Evolutionary conservation across 2,888 invertebrate species (phyloP).

Genomic region (Norana najaformis): DNA sequence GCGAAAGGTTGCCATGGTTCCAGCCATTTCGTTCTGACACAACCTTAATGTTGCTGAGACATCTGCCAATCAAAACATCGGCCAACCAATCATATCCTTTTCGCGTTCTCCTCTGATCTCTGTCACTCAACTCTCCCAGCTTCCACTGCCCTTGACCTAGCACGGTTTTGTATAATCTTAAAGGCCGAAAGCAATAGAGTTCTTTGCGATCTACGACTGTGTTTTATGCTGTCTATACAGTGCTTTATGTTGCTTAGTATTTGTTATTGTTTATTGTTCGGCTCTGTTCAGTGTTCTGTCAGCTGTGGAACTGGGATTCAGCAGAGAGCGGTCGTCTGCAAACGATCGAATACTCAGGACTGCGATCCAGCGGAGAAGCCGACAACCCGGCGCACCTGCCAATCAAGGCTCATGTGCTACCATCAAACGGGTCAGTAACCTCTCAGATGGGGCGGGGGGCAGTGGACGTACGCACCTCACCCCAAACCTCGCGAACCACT

Average conservation of each 20-base stretch:
- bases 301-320: slow-evolving; percentile 14
- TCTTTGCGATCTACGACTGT: not conserved
- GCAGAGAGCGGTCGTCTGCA: slow-evolving; percentile 21
- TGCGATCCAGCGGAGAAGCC: not conserved
- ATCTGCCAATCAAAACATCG: not conserved
- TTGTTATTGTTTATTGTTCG: not conserved
- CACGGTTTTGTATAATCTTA: not conserved
- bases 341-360: not conserved
- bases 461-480: not conserved
- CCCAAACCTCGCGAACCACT: not conserved
- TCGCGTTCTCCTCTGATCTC: not conserved
- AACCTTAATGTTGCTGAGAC: not conserved
- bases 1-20: not conserved
- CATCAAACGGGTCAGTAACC: not conserved
- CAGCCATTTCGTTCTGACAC: not conserved
- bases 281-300: slow-evolving; percentile 4
- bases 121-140: not conserved
- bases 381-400: not conserved
- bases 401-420: not conserved
- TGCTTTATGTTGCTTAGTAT: not conserved
- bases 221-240: not conserved
- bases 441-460: not conserved
- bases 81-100: not conserved
- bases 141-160: not conserved
- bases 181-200: not conserved